Base-by-base conservation (phyloP, 2,113 vertebrate genomes). In the Campylomormyrus numenius region DNA sequence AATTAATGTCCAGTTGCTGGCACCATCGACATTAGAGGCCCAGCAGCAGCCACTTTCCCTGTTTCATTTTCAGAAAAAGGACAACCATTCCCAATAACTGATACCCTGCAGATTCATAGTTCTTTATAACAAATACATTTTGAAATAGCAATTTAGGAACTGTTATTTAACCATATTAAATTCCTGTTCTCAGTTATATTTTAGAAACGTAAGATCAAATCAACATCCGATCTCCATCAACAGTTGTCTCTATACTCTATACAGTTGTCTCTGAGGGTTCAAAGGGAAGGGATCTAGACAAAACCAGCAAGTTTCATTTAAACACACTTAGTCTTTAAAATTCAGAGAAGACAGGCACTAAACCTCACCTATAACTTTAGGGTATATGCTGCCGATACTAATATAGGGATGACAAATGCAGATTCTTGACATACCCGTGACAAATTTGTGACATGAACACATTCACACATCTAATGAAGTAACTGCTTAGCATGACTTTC, bases 21-120 rank as follows among this genome's bases (percentile, higher is more conserved):
- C 80, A 0, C 62, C 49, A 0, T 92, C 10, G 0, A 89, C 7
- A 6, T 95, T 96, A 0, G 93, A 86, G 15, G 1, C 5, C 95
- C 95, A 96, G 92, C 95, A 96, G 90, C 95, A 96, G 85, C 93
- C 93, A 0, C 92, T 90, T n/a, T 83, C 87, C 1, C 95, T 92
- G 70, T 94, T 88, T 62, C 15, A 85, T 39, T 45, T 19, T 70
- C 10, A 92, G 9, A 11, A 45, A 0, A 56, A 62, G 17, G 19
- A 10, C 27, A 31, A n/a, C 1, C 50, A 7, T 88, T 48, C 85
- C 45, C 35, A 6, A n/a, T 58, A 9, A 19, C n/a, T 70, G 62
- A 31, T 4, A 70, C 62, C n/a, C 1, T 11, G n/a, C 62, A 46
- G 1, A n/a, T n/a, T 58, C 31, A 24, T 58, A 56, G 15, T 42